These are phyloP conservation scores for Meganola albula DNA, from an alignment of 2,888 invertebrate species.

Conservation along the genomic window DNA sequence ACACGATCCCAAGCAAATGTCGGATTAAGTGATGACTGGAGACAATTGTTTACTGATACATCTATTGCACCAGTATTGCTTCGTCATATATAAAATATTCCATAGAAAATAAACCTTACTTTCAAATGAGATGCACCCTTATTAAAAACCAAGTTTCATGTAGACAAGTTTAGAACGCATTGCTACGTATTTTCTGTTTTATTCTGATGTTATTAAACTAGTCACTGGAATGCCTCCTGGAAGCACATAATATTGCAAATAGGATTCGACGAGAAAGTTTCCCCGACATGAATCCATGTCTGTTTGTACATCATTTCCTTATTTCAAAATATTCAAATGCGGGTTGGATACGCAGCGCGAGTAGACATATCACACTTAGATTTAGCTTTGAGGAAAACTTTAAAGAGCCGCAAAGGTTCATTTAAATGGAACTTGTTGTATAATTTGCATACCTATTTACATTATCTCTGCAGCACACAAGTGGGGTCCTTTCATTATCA, in stretches of 20 bases:
- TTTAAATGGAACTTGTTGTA: constrained; percentile 71
- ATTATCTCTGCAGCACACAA: constrained; percentile 76
- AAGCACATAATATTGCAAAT: constrained; percentile 45
- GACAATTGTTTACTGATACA: too few relatives aligned
- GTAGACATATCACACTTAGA: constrained; percentile 44
- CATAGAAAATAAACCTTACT: too few relatives aligned
- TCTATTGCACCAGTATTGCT: too few relatives aligned
- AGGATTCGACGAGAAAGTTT: constrained; percentile 49
- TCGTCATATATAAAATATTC: too few relatives aligned
- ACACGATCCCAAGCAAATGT: constrained; percentile 41
- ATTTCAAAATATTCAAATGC: constrained; percentile 55
- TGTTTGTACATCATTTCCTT: constrained; percentile 57
- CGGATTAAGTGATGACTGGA: constrained; percentile 26
- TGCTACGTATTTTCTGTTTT: too few relatives aligned
- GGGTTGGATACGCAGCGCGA: constrained; percentile 33
- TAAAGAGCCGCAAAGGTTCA: constrained; percentile 71
- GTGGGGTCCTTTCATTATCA: constrained; percentile 75
- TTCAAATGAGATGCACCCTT: too few relatives aligned
- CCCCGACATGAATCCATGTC: constrained; percentile 43
- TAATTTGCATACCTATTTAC: constrained; percentile 77
- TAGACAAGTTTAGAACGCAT: too few relatives aligned
- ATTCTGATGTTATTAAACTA: too few relatives aligned
- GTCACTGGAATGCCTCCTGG: constrained; percentile 29
- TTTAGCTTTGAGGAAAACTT: constrained; percentile 63
- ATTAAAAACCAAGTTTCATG: too few relatives aligned